Base-by-base conservation (phyloP, 2,797 vertebrate genomes). In the Gymnodraco acuticeps region DNA sequence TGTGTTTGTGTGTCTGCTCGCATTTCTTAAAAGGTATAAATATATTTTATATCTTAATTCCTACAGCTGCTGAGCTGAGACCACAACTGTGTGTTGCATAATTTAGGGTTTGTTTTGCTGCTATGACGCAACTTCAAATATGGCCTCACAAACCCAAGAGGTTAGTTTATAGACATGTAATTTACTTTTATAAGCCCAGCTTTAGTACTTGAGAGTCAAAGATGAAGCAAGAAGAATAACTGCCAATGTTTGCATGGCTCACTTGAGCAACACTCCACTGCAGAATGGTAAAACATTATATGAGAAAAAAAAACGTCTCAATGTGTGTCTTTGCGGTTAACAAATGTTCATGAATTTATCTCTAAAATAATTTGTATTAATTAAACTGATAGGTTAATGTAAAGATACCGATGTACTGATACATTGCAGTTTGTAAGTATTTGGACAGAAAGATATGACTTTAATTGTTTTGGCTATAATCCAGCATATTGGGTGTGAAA, bases 141-240 rank as follows among this genome's bases (percentile, higher is more conserved):
- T 75, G 83, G 85, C 50, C 81, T 77, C 86, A 81, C 88, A 90
- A 92, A 91, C 82, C 85, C 71, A 75, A 52, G 79, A 86, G 83
- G 86, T 85, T 86, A 73, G 66, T 94, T 95, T 94, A 94, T 91
- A 88, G 92, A 89, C 81, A 83, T 89, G 87, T 90, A 87, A 94
- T 92, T 90, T 87, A 90, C 86, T 89, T 93, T 94, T 93, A 92
- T 83, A 83, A 92, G 91, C 76, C 79, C 70, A 56, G 69, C 83
- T 89, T 92, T 89, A 85, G 86, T 72, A 73, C 76, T 59, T 83
- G 51, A 75, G 75, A 87, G 82, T 86, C 67, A 72, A 45, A 66
- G 73, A 80, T 72, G 56, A 79, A 84, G 75, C 87, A 85, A 82
- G 64, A 76, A 80, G 84, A 86, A 73, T 23, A 76, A 82, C 19